Evolutionary conservation across 2,797 vertebrate species (phyloP), one percentile per base, ranked within the genome.

Genomic region (Megalops cyprinoides): DNA sequence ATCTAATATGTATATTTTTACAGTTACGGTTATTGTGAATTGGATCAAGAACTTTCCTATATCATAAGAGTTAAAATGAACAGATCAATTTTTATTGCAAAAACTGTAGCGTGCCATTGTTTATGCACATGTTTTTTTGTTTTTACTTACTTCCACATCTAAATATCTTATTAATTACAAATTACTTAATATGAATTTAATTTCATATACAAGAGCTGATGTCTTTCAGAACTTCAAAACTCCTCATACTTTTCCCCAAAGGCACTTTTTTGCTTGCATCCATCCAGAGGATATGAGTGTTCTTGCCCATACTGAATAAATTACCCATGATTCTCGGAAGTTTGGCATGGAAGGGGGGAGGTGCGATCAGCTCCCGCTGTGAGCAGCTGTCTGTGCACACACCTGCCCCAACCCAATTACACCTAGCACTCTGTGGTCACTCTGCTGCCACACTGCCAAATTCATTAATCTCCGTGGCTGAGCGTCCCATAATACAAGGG

Each of bases 401-500:
- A 93, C 93, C 91, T 94, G 93, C 89, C 89, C 88, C 90, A 90
- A 91, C 88, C 91, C 94, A 95, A 94, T 95, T 94, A 94, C 91
- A 93, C 93, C 91, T 90, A 90, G 89, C 90, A 90, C 93, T 94
- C 93, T 91, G 91, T 87, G 91, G 92, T 92, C 87, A 89, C 88
- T 91, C 90, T 84, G 84, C 91, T 90, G 92, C 87, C 85, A 89
- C 92, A 90, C 91, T 94, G 93, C 94, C 93, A 93, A 90, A 91
- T 91, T 89, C 93, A 95, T 95, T 94, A 93, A 95, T 95, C 94
- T 94, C 90, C 83, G 90, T 90, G 91, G 90, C 91, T 92, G 92
- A 93, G 90, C 89, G 88, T 88, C 86, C 86, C 84, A 86, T 91
- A 89, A 91, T 91, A 91, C 93, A 91, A 92, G 90, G 90, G 93